Conservation (phyloP, 2,888 invertebrate genomes). For the Melanostoma mellinum region DNA sequence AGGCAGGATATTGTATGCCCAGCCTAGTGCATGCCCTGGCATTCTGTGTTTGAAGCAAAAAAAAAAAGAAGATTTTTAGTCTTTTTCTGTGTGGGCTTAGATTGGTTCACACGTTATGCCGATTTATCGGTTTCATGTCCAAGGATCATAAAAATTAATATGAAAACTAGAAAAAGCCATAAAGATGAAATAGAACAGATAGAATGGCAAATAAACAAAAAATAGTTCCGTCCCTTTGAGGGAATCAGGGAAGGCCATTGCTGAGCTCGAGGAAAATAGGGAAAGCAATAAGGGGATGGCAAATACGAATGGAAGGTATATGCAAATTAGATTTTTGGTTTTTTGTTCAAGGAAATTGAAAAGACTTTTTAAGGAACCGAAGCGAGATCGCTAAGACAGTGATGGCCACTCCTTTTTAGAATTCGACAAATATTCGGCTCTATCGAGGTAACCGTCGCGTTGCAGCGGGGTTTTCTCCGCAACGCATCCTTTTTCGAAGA, state of each 20-base stretch:
- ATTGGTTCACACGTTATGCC: constrained; percentile 46
- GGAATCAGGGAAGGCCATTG: not conserved
- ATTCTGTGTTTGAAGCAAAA: not conserved
- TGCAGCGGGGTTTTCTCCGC: no score
- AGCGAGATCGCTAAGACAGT: no score
- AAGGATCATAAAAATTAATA: constrained; percentile 65
- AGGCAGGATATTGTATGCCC: constrained; percentile 78
- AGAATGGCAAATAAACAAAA: constrained; percentile 4
- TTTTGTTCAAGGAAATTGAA: no score
- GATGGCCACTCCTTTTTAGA: no score
- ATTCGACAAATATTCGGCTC: no score
- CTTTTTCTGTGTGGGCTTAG: not conserved
- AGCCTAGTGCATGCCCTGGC: constrained; percentile 70
- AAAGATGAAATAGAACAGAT: constrained; percentile 60
- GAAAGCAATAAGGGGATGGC: no score
- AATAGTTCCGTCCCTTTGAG: not conserved
- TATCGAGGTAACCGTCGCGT: no score
- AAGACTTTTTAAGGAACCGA: no score
- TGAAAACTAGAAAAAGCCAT: constrained; percentile 49
- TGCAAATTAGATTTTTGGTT: no score
- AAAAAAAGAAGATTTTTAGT: constrained; percentile 22
- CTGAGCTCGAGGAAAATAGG: no score
- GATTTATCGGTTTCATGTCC: constrained; percentile 65
- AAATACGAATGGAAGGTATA: no score
- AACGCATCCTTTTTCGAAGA: no score